Evolutionary conservation across 2,888 invertebrate genomes (phyloP), one percentile per base, ranked within the genome.

Genomic region (Tribolium freemani): DNA sequence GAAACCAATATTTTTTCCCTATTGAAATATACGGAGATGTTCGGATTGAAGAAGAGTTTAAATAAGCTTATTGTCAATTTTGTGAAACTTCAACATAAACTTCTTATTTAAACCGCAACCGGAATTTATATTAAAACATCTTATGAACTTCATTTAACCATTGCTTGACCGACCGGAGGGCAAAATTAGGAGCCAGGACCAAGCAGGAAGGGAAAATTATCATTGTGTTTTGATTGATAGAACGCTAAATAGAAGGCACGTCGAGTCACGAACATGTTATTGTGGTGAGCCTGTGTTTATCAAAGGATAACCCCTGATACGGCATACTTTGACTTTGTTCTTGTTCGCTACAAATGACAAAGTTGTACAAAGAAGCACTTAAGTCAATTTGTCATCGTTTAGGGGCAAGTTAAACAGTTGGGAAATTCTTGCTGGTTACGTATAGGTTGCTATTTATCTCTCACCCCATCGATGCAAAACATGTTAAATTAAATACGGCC

Each of bases 1-100:
- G 77, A 75, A 77, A 77, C 75, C 77, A 71, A 77, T 77, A 77
- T 77, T 77, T 77, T 71, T 77, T 74, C 67, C 53, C 67, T 56
- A 76, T 74, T 77, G 74, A 75, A 77, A 77, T 75, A 70, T 48
- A 21, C 63, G 54, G 64, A 13, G 44, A 74, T 74, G 66, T 72
- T 74, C 44, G 74, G 68, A 53, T 44, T 20, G 54, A 67, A 53
- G 57, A 51, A 45, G 67, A 66, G 53, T 70, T 69, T 73, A 69
- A 74, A 74, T 74, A 71, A 74, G 66, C 74, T 57, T 74, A 74
- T 71, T 74, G 74, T 72, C 74, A 61, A 69, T 54, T 64, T 56
- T 45, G 44, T 26, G 6, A 51, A 68, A 73, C 54, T 73, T 73
- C 20, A 53, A 30, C 31, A 69, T 69, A 73, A 63, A 69, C 30